These are phyloP conservation scores for Venturia canescens DNA, from an alignment of 1,140 invertebrate species.

Conservation along the genomic window DNA sequence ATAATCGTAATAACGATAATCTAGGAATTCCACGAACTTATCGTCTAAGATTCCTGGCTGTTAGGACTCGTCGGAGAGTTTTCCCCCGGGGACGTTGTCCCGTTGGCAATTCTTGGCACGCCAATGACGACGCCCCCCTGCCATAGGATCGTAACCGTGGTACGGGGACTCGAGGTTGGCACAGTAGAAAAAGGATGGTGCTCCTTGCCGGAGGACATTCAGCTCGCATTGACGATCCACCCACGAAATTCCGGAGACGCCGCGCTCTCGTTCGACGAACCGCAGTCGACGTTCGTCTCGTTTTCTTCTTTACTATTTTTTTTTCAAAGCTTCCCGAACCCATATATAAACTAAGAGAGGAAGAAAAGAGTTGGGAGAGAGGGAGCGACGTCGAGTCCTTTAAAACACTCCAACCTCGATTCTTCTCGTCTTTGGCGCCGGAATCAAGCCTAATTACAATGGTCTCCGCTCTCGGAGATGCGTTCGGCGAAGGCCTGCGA, in stretches of 20 bases:
- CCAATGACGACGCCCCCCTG: constrained; percentile 31
- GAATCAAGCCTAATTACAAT: constrained; percentile 52
- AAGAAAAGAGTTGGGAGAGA: not conserved
- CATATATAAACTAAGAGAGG: constrained; percentile 7
- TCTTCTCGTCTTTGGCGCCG: constrained; percentile 56
- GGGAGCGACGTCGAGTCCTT: not conserved
- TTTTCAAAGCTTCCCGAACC: not conserved
- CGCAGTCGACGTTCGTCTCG: not conserved
- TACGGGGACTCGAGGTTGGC: not conserved
- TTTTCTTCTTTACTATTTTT: constrained; percentile 22
- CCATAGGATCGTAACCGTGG: constrained; percentile 5
- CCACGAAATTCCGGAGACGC: constrained; percentile 62
- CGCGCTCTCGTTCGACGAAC: constrained; percentile 32
- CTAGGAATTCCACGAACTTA: constrained; percentile 45
- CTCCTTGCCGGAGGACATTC: constrained; percentile 56
- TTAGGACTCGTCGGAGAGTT: constrained; percentile 11
- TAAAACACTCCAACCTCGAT: constrained; percentile 39
- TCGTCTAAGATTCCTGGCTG: not conserved
- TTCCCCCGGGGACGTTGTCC: constrained; percentile 36
- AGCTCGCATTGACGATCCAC: constrained; percentile 57
- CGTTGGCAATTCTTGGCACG: constrained; percentile 37
- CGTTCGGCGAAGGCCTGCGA: constrained; percentile 46
- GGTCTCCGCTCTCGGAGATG: constrained; percentile 28
- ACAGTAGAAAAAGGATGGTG: not conserved
- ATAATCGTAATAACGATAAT: constrained; percentile 66